Conservation (phyloP, 2,113 vertebrate species). For the Nibea coibor region DNA sequence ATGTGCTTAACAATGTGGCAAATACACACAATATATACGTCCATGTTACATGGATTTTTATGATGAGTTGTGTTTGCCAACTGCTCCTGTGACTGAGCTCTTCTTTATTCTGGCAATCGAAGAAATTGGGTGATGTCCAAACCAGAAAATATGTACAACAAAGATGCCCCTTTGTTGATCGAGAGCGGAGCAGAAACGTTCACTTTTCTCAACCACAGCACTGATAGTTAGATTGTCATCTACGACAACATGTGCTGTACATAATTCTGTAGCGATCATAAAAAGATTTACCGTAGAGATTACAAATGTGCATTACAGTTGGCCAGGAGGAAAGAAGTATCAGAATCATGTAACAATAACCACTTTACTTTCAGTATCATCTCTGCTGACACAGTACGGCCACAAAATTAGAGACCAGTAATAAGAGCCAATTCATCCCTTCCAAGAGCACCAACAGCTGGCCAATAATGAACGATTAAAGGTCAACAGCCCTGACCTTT, state of each 20-base stretch:
- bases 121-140: neutral
- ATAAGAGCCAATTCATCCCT: conserved; percentile 10
- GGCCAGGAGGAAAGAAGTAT: neutral
- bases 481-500: conserved; percentile 15
- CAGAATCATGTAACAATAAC: neutral
- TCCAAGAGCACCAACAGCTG: conserved; percentile 12
- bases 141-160: neutral
- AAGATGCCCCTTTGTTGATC: neutral
- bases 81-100: neutral
- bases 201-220: neutral
- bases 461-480: conserved; percentile 3
- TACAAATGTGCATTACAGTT: neutral
- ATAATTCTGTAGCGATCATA: neutral
- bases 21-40: neutral
- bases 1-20: neutral
- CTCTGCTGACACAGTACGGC: neutral
- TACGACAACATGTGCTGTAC: neutral
- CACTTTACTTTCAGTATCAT: neutral
- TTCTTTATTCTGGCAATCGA: neutral
- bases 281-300: neutral
- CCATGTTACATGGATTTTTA: neutral
- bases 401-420: conserved; percentile 35
- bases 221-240: neutral
- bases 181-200: neutral
- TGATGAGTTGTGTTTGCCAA: neutral